phyloP scores from a whole-genome alignment of 2,888 invertebrate species.

The Zootermopsis nevadensis region DNA sequence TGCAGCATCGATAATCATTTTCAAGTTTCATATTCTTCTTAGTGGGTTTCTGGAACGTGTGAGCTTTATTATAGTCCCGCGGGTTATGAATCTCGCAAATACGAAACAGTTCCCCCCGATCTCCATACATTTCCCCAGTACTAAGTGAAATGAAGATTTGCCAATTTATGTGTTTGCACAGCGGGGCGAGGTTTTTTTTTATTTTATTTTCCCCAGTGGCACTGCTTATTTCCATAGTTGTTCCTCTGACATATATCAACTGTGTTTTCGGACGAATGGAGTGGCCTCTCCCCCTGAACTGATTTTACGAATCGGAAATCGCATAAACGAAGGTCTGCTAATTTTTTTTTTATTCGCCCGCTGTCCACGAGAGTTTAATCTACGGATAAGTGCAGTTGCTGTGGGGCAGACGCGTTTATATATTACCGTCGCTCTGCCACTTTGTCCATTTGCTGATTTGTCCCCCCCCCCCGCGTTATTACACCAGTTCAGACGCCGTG shows the following conservation, averaged over 20 bases:
- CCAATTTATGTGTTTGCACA: slow-evolving; percentile 31
- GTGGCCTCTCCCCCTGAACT: slow-evolving; percentile 29
- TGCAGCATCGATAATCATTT: background rate
- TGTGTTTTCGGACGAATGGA: slow-evolving; percentile 33
- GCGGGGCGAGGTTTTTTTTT: slow-evolving; percentile 3
- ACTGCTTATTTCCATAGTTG: slow-evolving; percentile 10
- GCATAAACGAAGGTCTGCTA: slow-evolving; percentile 29
- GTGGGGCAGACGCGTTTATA: no score
- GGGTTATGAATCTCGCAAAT: slow-evolving; percentile 35
- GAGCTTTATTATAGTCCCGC: slow-evolving; percentile 35
- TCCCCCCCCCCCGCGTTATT: no score
- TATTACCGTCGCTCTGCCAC: no score
- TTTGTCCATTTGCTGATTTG: no score
- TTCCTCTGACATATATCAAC: slow-evolving; percentile 42
- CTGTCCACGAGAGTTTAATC: no score
- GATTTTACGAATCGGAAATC: slow-evolving; percentile 39
- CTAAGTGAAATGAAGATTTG: slow-evolving; percentile 39
- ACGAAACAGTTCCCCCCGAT: slow-evolving; percentile 4
- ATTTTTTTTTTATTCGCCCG: slow-evolving; percentile 31
- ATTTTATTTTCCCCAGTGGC: no score
- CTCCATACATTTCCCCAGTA: slow-evolving; percentile 20
- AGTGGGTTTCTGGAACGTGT: background rate
- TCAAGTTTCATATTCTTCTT: background rate
- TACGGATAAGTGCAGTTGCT: no score
- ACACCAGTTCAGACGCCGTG: no score